Conservation (phyloP, 2,113 vertebrate species). For the Coreoperca whiteheadi region DNA sequence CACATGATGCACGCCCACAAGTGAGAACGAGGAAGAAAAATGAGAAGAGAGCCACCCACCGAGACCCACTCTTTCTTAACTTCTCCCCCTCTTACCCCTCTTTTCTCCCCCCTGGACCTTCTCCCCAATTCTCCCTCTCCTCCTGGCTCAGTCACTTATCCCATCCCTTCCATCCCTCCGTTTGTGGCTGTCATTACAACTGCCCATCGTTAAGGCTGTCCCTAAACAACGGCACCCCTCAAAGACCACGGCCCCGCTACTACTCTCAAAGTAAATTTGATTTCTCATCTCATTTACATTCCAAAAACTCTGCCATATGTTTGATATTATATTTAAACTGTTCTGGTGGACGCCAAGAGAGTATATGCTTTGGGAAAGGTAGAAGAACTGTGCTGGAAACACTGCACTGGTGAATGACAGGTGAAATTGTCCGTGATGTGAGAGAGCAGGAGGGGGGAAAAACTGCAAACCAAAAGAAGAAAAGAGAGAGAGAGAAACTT, state of each 20-base stretch:
- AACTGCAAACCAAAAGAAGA: constrained; percentile 22
- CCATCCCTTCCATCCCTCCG: constrained; percentile 30
- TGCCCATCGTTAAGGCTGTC: constrained; percentile 70
- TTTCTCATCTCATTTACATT: constrained; percentile 85
- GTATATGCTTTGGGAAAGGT: constrained; percentile 66
- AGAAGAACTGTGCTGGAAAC: constrained; percentile 59
- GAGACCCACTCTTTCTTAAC: constrained; percentile 50
- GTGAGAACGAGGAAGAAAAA: constrained; percentile 53
- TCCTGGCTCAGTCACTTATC: constrained; percentile 9
- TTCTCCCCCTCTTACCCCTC: constrained; percentile 15
- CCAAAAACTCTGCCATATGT: constrained; percentile 83
- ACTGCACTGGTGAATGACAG: constrained; percentile 64
- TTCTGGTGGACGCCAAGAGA: constrained; percentile 67
- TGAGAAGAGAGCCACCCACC: constrained; percentile 63
- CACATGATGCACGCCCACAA: constrained; percentile 67
- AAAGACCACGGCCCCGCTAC: constrained; percentile 57
- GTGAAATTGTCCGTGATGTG: constrained; percentile 71
- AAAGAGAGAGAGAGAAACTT: constrained; percentile 28
- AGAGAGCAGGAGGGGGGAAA: constrained; percentile 17
- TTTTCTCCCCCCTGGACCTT: constrained; percentile 1
- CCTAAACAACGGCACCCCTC: constrained; percentile 62
- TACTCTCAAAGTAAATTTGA: constrained; percentile 79
- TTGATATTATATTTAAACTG: constrained; percentile 83
- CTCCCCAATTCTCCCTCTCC: constrained; percentile 10
- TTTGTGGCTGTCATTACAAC: constrained; percentile 68